Base-by-base conservation (phyloP, 2,888 invertebrate species). In the Epirrita christyi region DNA sequence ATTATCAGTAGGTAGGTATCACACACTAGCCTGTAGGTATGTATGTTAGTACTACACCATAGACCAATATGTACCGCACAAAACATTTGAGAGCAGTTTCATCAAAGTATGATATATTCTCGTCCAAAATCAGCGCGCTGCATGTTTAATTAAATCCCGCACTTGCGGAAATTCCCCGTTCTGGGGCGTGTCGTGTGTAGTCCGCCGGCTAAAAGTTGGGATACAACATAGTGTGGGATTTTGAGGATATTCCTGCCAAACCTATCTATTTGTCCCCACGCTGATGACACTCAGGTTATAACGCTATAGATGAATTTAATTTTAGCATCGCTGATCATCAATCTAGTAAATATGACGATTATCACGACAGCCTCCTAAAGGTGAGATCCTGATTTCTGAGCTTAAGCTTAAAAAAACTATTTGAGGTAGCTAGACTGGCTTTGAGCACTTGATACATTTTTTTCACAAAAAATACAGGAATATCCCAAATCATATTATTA, bases 111-210 rank as follows among this genome's bases (percentile, higher is more conserved):
- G 55, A 55, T 48, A 42, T 43, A 43, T 4, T 11, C 36, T 28
- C 42, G 40, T 38, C 43, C 42, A 55, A 55, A 53, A 55, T 42
- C 55, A 55, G 29, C 15, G 40, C 34, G 28, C 11, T 8, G 11
- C 40, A 40, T 45, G 37, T 55, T 50, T 49, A 45, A 55, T 55
- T 40, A 50, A 50, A 55, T 55, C 34, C 14, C n/a, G 21, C 32
- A 53, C 9, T 45, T 40, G 40, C 55, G 27, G 11, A 8, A 13
- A 0, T 28, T n/a, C 11, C 37, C 10, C 21, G n/a, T n/a, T n/a
- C n/a, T n/a, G n/a, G n/a, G n/a, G n/a, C 15, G 5, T 15, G 21
- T 21, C 40, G 41, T 28, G 53, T 41, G 45, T 11, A 34, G 38
- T 32, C 45, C 49, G 38, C 27, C 43, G 40, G 44, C 36, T 27